Conservation (phyloP, 2,797 vertebrate species). For the Amniataba percoides region DNA sequence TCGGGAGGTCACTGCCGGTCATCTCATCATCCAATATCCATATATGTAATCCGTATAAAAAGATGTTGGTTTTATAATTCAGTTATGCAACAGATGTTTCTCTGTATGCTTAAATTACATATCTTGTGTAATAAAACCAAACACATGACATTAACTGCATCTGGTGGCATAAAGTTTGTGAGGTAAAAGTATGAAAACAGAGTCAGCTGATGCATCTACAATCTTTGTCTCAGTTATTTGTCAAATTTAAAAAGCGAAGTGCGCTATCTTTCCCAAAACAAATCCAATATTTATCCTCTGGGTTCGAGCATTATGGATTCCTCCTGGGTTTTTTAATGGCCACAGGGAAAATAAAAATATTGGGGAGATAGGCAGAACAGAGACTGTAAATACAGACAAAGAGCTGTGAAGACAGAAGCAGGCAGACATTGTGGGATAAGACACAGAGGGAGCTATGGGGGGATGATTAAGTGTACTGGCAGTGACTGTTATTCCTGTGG, state of each 20-base stretch:
- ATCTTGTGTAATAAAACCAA: neutral
- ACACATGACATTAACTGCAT: neutral
- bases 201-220: neutral
- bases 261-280: neutral
- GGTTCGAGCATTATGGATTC: constrained; percentile 28
- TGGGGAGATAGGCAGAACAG: constrained; percentile 23
- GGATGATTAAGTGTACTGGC: constrained; percentile 34
- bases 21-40: neutral
- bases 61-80: neutral
- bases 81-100: neutral
- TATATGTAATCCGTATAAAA: neutral
- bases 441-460: constrained; percentile 14
- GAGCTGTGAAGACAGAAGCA: constrained; percentile 30
- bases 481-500: constrained; percentile 44
- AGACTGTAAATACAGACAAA: constrained; percentile 40
- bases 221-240: constrained; percentile 4
- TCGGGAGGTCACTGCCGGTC: neutral
- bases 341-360: constrained; percentile 24
- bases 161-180: neutral
- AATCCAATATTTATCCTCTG: constrained; percentile 37
- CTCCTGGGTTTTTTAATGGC: constrained; percentile 31
- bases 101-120: neutral
- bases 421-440: constrained; percentile 44
- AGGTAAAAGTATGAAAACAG: neutral
- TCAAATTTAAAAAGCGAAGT: neutral